phyloP scores from a whole-genome alignment of 92 coral and sea anemone genomes.

The Montipora capitata region DNA sequence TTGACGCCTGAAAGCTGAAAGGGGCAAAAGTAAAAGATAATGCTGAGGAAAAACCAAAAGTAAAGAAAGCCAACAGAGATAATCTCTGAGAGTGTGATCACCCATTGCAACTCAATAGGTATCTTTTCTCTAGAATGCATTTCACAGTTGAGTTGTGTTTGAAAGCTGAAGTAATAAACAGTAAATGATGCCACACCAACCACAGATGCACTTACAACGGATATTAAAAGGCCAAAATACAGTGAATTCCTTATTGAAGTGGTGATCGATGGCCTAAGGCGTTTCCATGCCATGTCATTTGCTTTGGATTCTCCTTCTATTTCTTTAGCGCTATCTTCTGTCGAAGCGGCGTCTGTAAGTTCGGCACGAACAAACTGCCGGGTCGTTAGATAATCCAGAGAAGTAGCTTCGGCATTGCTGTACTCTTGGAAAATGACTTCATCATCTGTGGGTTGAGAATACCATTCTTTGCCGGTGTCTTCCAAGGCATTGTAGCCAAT shows the following conservation, averaged over 20 bases:
- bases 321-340: background rate
- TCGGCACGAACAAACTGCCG: background rate
- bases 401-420: constrained; percentile 3
- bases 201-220: background rate
- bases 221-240: constrained; percentile 8
- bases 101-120: background rate
- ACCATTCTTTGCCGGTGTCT: constrained; percentile 18
- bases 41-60: background rate
- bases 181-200: background rate
- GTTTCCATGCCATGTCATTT: constrained; percentile 10
- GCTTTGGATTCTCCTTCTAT: background rate
- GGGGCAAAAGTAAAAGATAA: background rate
- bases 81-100: constrained; percentile 7
- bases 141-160: constrained; percentile 6
- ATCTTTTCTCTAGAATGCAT: background rate
- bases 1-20: background rate
- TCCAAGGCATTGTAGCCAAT: constrained; percentile 12
- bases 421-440: constrained; percentile 7
- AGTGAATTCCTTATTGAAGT: background rate
- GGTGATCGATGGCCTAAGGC: background rate
- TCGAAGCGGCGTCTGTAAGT: background rate
- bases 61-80: background rate
- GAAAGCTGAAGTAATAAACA: background rate
- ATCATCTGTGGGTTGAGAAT: background rate
- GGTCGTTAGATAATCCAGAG: background rate